These are phyloP conservation scores for Orussus abietinus DNA, from an alignment of 1,140 invertebrate genomes.

Conservation along the genomic window DNA sequence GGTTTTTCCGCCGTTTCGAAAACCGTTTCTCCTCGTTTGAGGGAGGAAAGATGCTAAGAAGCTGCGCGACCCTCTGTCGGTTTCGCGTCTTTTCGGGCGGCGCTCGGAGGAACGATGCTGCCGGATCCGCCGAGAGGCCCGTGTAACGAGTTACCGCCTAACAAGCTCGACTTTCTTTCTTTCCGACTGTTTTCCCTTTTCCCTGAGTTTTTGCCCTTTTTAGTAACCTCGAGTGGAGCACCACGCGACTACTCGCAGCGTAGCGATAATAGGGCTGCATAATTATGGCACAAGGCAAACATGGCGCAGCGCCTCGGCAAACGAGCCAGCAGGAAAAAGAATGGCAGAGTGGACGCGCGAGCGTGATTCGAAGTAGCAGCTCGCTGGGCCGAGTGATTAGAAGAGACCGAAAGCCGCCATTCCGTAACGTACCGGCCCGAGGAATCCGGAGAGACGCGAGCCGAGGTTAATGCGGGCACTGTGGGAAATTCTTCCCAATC, in stretches of 20 bases:
- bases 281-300: conserved; percentile 9
- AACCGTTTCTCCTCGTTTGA: too few relatives aligned
- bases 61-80: conserved; percentile 1
- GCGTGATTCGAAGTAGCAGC: too few relatives aligned
- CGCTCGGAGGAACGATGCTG: conserved; percentile 15
- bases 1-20: too few relatives aligned
- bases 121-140: conserved; percentile 22
- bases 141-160: conserved; percentile 35
- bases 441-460: too few relatives aligned
- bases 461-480: too few relatives aligned
- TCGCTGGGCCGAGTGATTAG: not conserved
- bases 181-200: conserved; percentile 8
- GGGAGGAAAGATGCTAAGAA: too few relatives aligned
- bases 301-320: conserved; percentile 2
- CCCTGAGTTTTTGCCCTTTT: conserved; percentile 4
- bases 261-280: conserved; percentile 18
- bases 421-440: too few relatives aligned
- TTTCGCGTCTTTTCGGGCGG: conserved; percentile 2
- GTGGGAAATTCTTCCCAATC: too few relatives aligned
- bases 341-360: not conserved
- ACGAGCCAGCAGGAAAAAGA: conserved; percentile 11
- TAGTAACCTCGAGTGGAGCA: not conserved
- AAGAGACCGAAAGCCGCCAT: too few relatives aligned
- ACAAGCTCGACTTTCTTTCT: conserved; percentile 30
- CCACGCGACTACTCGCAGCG: conserved; percentile 1